These are phyloP conservation scores for Pipa parva DNA, from an alignment of 2,113 vertebrate genomes.

Conservation along the genomic window DNA sequence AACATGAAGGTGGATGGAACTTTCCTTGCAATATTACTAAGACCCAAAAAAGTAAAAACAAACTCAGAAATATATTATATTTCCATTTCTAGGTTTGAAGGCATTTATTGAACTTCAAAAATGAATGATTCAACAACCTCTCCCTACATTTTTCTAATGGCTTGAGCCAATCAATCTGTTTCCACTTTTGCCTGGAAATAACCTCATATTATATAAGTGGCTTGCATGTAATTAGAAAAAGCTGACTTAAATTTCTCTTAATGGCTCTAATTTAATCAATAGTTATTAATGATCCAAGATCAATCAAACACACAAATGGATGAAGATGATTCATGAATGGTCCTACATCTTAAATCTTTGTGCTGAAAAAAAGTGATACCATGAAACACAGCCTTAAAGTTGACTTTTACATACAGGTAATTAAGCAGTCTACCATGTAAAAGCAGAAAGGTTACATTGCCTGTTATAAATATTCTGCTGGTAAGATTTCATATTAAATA, in stretches of 20 bases:
- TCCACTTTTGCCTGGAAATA: not conserved
- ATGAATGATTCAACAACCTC: not conserved
- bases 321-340: not conserved
- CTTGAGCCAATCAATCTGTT: constrained; percentile 1
- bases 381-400: no score
- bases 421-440: no score
- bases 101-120: not conserved
- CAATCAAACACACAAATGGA: not conserved
- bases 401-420: no score
- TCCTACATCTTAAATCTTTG: not conserved
- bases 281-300: not conserved
- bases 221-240: not conserved
- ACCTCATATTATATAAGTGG: not conserved
- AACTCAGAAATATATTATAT: no score
- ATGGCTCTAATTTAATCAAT: not conserved
- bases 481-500: no score
- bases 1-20: no score
- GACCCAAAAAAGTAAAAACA: no score
- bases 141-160: not conserved
- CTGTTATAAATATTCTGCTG: no score
- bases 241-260: not conserved
- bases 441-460: no score
- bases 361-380: not conserved
- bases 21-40: no score
- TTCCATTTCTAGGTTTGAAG: no score